Percentiles rank a stretch among this genome's conserved stretches.
Evolutionary conservation across 2,797 vertebrate species (phyloP).

Genomic region (Darevskia nairensis): DNA sequence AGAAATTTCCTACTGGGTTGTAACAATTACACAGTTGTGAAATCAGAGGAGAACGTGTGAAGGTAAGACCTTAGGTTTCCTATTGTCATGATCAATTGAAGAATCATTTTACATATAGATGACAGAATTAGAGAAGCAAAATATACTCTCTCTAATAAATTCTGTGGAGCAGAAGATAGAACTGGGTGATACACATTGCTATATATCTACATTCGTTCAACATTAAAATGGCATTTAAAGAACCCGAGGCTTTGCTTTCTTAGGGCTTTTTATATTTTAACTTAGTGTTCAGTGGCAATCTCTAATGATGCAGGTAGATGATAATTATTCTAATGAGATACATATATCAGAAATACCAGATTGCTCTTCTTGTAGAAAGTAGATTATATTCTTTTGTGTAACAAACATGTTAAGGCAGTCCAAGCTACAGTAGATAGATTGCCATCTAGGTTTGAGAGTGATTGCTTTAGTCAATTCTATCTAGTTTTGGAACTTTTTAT

Average conservation of each 20-base stretch:
- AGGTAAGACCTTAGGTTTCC: not conserved
- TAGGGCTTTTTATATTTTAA: not conserved
- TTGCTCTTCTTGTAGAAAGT: not conserved
- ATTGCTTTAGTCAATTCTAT: not conserved
- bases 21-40: not conserved
- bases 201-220: not conserved
- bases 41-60: not conserved
- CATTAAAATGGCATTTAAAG: not conserved
- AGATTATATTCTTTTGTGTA: slow-evolving; percentile 5
- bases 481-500: not conserved
- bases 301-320: not conserved
- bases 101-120: slow-evolving; percentile 7
- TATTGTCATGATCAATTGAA: not conserved
- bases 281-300: not conserved
- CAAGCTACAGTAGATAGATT: not conserved
- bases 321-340: not conserved
- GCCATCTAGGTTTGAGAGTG: not conserved
- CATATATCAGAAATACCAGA: not conserved
- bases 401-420: not conserved
- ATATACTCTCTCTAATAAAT: not conserved
- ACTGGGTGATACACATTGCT: not conserved
- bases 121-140: not conserved
- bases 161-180: not conserved
- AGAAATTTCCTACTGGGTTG: not conserved
- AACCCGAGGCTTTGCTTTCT: not conserved